Evolutionary conservation across 2,888 invertebrate genomes (phyloP).

Genomic region (Amphipoea oculea): DNA sequence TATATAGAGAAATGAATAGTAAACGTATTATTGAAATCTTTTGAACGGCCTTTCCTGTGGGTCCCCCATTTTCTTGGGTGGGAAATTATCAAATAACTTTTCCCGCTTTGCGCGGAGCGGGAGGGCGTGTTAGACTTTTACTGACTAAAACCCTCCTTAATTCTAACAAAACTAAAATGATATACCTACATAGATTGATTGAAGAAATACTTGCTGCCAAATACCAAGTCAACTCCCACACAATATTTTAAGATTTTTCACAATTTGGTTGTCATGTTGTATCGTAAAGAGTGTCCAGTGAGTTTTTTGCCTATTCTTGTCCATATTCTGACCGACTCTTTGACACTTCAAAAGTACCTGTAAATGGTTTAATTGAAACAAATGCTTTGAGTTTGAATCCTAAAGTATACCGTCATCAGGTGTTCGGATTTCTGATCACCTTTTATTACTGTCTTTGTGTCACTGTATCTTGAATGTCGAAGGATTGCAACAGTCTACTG

Average conservation of each 20-base stretch:
- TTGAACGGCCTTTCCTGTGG: too few species aligned
- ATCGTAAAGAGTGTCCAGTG: background rate
- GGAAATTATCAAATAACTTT: too few species aligned
- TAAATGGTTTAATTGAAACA: background rate
- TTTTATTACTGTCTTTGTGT: background rate
- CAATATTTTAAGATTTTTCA: background rate
- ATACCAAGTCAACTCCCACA: background rate
- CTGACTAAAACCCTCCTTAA: too few species aligned
- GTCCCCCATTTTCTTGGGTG: too few species aligned
- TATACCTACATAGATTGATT: background rate
- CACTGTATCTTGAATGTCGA: background rate
- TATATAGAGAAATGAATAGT: too few species aligned
- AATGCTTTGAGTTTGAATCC: background rate
- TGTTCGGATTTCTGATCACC: background rate
- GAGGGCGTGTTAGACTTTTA: too few species aligned
- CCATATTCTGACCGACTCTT: background rate
- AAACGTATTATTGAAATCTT: too few species aligned
- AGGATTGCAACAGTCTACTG: background rate
- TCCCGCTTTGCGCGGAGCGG: too few species aligned
- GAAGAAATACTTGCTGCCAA: background rate
- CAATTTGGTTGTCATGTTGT: background rate
- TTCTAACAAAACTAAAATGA: background rate
- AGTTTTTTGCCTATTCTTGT: background rate
- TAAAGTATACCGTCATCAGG: background rate
- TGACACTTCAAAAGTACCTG: background rate